Evolutionary conservation across 1,140 invertebrate genomes (phyloP), one percentile per base, ranked within the genome.

Genomic region (Drosophila insularis): DNA sequence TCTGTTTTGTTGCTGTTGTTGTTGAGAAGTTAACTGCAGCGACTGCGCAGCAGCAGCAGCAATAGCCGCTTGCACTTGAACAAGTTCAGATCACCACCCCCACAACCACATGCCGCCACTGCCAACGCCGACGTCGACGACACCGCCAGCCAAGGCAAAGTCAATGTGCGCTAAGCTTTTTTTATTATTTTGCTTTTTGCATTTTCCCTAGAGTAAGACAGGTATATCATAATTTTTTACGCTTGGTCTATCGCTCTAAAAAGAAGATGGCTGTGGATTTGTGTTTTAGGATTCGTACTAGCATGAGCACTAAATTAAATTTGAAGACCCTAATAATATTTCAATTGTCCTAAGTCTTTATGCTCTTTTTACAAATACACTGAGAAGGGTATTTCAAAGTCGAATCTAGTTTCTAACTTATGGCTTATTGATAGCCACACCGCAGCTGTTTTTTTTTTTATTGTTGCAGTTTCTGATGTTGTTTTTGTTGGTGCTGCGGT

Each of bases 11-110:
- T 71, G 37, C 21, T 50, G 32, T 13, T 53, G 31, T 11, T 27
- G 32, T 53, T 53, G 14, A 27, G 3, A 32, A 35, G 32, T 11
- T 10, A 21, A 32, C 66, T 67, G 69, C 63, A 69, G 67, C 63
- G 64, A 61, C 59, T 53, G 59, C 37, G 27, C 27, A 6, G 40
- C 62, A 54, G 63, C 68, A 72, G 63, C 78, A 66, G 70, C 43
- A 50, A 10, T 19, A 50, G 43, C 43, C 63, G 63, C 65, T 67
- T 81, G 80, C 75, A 82, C 84, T 89, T 89, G 80, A 84, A 63
- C 58, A 89, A 89, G 84, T 89, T 78, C 74, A 87, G 58, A 61
- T 40, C 77, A 59, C 32, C 73, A 53, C 65, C 68, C 65, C 68
- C 63, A 71, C 73, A 72, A 32, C 19, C 23, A 19, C 59, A 19